Evolutionary conservation across 2,888 invertebrate species (phyloP), one percentile per base, ranked within the genome.

Genomic region (Trichogramma dendrolimi): DNA sequence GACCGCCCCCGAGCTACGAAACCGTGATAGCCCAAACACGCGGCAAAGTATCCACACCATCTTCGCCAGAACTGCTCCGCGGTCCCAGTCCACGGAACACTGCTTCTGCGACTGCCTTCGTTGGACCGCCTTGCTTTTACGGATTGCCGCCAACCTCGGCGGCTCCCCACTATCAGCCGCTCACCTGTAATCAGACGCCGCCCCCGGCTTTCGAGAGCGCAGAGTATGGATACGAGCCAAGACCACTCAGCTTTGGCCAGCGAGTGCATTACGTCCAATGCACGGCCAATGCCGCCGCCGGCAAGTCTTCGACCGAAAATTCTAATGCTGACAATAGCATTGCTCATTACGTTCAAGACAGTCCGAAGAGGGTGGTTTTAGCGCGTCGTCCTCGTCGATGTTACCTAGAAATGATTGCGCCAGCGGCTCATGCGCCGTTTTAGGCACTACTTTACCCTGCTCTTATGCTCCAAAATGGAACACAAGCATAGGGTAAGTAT

Each of bases 1-100:
- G 81, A 14, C 81, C 81, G 49, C 81, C 81, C 8, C 81, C 81
- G n/a, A 80, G 80, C 66, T 81, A 81, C 67, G 81, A 81, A 63
- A 80, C 81, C 47, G 81, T 81, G 58, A 78, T 81, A 61, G 78
- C 78, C 4, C 78, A 78, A 61, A 73, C 74, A 4, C 73, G 78
- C 27, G 74, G 75, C 41, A 78, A 78, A 62, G 63, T 73, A 6
- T 69, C 73, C n/a, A 69, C 65, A 43, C 72, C 76, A 6, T 69
- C 73, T 56, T 75, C 77, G 5, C 72, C 75, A 39, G 75, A 76
- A 51, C 67, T 71, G 6, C 61, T 71, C 51, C 67, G 49, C 11
- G 48, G 48, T 48, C 27, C 27, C 27, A 27, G 61, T 60, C 6
- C 61, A 51, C 27, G 27, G 27, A 27, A 27, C 27, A 27, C 27